phyloP scores from a whole-genome alignment of 2,888 invertebrate genomes.

The Podotricha telesiphe region DNA sequence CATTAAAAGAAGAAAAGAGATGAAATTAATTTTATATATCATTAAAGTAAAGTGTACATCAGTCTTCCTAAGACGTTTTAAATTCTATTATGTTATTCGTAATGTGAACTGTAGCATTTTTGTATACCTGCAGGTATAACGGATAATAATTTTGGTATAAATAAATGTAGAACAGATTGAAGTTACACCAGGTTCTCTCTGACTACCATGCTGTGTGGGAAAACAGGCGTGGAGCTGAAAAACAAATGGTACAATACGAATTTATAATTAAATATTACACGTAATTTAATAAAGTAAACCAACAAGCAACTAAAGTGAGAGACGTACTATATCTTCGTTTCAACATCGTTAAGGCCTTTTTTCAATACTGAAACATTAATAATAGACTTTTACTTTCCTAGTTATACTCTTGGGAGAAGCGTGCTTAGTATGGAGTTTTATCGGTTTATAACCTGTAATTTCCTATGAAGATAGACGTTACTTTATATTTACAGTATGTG shows the following conservation, averaged over 20 bases:
- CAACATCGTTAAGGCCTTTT: slow-evolving; percentile 9
- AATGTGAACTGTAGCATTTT: too few species aligned
- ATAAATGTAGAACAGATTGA: too few species aligned
- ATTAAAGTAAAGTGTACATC: too few species aligned
- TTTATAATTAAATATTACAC: not conserved
- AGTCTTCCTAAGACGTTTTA: too few species aligned
- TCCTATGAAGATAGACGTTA: slow-evolving; percentile 1
- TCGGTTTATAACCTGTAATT: slow-evolving; percentile 12
- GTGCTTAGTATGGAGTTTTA: slow-evolving; percentile 11
- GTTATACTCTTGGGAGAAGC: slow-evolving; percentile 9
- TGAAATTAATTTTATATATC: too few species aligned
- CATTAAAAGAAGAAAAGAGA: too few species aligned
- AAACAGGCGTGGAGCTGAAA: too few species aligned
- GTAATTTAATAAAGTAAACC: not conserved
- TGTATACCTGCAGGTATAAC: too few species aligned
- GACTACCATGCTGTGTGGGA: too few species aligned
- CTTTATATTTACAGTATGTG: not conserved
- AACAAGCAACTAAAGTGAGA: not conserved
- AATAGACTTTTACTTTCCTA: slow-evolving; percentile 21
- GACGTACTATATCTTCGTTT: not conserved
- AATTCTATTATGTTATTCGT: too few species aligned
- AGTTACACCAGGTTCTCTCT: too few species aligned
- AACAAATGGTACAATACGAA: not conserved
- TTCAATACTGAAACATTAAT: slow-evolving; percentile 13
- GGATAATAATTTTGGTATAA: too few species aligned